These are phyloP conservation scores for Gonatopus flavifemur DNA, from an alignment of 1,140 invertebrate species.

Conservation along the genomic window DNA sequence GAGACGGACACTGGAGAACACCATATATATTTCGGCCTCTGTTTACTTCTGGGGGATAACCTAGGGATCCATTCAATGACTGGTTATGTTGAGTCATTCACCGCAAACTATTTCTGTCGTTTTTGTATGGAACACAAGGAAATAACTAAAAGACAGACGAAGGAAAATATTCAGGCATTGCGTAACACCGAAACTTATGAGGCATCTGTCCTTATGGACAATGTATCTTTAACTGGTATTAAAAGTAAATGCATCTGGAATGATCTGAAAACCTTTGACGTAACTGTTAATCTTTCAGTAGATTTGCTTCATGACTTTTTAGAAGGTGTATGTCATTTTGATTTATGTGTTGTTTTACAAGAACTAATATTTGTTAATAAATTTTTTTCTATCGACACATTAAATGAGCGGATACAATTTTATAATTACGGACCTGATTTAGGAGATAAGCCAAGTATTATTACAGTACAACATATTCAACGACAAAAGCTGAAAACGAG, in stretches of 20 bases:
- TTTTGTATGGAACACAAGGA: conserved; percentile 12
- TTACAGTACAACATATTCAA: no score
- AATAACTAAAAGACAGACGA: conserved; percentile 1
- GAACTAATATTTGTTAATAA: no score
- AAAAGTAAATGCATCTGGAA: conserved; percentile 9
- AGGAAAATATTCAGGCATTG: conserved; percentile 9
- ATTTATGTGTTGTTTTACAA: no score
- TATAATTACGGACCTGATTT: no score
- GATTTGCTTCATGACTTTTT: background rate
- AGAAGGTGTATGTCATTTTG: no score
- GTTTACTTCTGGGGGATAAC: conserved; percentile 18
- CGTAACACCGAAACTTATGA: conserved; percentile 14
- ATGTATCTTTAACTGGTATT: conserved; percentile 9
- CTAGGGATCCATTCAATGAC: conserved; percentile 17
- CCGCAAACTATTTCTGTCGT: conserved; percentile 10
- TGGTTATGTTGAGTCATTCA: conserved; percentile 17
- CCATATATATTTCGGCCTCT: conserved; percentile 13
- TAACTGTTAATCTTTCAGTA: background rate
- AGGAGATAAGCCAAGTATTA: no score
- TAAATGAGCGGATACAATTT: no score
- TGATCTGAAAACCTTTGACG: background rate
- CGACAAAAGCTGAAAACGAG: no score
- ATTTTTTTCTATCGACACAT: no score
- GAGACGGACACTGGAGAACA: background rate
- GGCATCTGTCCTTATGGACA: background rate